Evolutionary conservation across 2,113 vertebrate species (phyloP), one percentile per base, ranked within the genome.

Genomic region (Meleagris gallopavo): DNA sequence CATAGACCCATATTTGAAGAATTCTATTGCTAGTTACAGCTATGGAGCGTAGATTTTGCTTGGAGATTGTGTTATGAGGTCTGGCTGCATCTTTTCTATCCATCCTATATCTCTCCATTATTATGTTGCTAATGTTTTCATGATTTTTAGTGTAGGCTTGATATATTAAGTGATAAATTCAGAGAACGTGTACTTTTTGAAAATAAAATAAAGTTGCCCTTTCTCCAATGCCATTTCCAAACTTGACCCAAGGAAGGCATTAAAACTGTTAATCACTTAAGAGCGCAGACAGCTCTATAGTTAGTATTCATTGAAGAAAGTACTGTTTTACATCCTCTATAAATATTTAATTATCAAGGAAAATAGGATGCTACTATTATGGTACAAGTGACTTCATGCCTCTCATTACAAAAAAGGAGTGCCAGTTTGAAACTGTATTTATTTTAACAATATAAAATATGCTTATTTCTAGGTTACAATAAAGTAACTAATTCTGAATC

Each of bases 261-360:
- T 76, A 73, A 79, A 72, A 38, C 13, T 66, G 34, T 87, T 95
- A 70, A 91, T 84, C 66, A 46, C 58, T 85, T 87, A 75, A 29
- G 77, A 88, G 74, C 41, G n/a, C 65, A 92, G 83, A 48, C 43
- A 85, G 54, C 20, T 96, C 91, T 97, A 61, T 58, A 91, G 21
- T 79, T 82, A 62, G 54, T 50, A 83, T 79, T 67, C 74, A 66
- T 82, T 79, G 78, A 77, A 57, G 52, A 60, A 86, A 82, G 83
- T 86, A 76, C 84, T 76, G 86, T 6, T 72, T 93, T 84, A 89
- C 93, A 96, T 92, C 40, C 58, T 79, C 40, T 79, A 86, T 96
- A 92, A 96, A 95, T 97, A 95, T 94, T 96, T 95, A 82, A 95
- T 94, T 89, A 70, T 25, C 32, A 32, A 76, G 84, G 89, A 91